Evolutionary conservation across 2,888 invertebrate genomes (phyloP), one percentile per base, ranked within the genome.

Genomic region (Cheilosia grossa): DNA sequence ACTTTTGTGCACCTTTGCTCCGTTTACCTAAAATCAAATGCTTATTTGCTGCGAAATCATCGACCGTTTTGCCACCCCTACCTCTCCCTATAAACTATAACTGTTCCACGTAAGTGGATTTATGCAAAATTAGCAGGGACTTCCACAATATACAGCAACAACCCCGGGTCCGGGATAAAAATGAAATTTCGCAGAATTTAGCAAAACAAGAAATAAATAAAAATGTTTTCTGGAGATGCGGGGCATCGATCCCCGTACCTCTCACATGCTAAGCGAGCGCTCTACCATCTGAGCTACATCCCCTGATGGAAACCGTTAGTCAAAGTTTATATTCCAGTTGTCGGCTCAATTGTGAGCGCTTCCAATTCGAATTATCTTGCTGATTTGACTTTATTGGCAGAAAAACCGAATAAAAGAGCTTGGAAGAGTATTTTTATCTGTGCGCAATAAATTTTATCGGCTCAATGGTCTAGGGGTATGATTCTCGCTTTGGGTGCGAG

Each of bases 261-360:
- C 91, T 91, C 91, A 90, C 91, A 91, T 91, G 91, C 91, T 91
- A 91, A 91, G 91, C 91, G 91, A 91, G 91, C 91, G 91, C 91
- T 91, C 91, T 91, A 91, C 91, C 91, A 91, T 91, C 91, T 91
- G 91, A 91, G 91, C 91, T 91, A 91, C 91, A 91, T 91, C 91
- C 91, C 91, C 91, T n/a, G 24, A 2, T 24, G 6, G 15, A 51
- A 51, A 19, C 2, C 4, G 15, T 2, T 6, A 10, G 44, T 33
- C 24, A 0, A 30, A 47, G 1, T 19, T 13, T 7, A 0, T 15
- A 49, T 19, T 47, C 17, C 7, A 63, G 6, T 9, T 33, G 0
- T 2, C 1, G 4, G 13, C 13, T 10, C 13, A 10, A 3, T 10
- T 10, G 13, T 7, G 10, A 21, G 13, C 13, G 19, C 19, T 53